Conservation (phyloP, 2,888 invertebrate genomes). For the Congeria kusceri region DNA sequence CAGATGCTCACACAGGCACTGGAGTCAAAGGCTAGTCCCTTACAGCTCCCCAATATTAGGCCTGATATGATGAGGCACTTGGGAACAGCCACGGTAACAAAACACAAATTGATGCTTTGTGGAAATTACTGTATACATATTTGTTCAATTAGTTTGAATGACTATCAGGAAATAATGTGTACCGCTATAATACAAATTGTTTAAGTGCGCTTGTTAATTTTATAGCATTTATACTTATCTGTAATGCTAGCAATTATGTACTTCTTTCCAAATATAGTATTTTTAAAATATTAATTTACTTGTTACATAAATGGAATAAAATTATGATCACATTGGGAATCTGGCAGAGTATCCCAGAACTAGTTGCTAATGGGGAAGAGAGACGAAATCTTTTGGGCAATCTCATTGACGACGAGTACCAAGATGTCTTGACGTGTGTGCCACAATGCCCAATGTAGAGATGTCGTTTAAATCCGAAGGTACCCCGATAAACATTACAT, state of each 20-base stretch:
- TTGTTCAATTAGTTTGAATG: no score
- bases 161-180: no score
- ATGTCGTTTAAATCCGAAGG: constrained; percentile 97
- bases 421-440: constrained; percentile 95
- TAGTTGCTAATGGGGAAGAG: constrained; percentile 92
- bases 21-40: constrained; percentile 97
- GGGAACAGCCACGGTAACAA: constrained; percentile 89
- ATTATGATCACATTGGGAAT: constrained; percentile 86
- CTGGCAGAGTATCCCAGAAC: constrained; percentile 91
- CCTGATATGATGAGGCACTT: constrained; percentile 91
- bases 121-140: no score
- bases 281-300: no score
- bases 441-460: constrained; percentile 96
- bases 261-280: no score
- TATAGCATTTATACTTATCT: no score
- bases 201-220: no score
- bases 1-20: constrained; percentile 99
- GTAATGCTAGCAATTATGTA: no score
- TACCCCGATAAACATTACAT: constrained; percentile 83
- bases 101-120: no score
- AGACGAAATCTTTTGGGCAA: constrained; percentile 93
- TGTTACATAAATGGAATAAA: no score
- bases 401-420: constrained; percentile 94
- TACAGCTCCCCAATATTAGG: constrained; percentile 96
- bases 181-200: no score